phyloP scores from a whole-genome alignment of 2,888 invertebrate genomes.

The Aromia moschata region DNA sequence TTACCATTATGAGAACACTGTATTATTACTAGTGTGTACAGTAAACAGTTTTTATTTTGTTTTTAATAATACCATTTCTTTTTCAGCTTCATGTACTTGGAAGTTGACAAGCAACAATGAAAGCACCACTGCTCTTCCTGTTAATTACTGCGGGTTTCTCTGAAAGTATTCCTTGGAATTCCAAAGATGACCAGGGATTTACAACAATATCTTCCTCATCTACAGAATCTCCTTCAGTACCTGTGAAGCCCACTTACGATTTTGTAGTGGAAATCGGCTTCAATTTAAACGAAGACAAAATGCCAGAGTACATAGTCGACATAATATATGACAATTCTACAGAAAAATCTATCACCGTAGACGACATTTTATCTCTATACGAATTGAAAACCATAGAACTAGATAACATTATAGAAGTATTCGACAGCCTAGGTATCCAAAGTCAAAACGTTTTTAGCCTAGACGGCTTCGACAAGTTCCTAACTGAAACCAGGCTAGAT shows the following conservation, averaged over 20 bases:
- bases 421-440: conserved; percentile 21
- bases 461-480: conserved; percentile 34
- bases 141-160: background rate
- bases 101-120: background rate
- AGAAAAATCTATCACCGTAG: conserved; percentile 19
- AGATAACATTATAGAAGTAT: conserved; percentile 11
- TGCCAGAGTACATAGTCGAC: conserved; percentile 30
- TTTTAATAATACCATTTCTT: no score
- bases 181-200: background rate
- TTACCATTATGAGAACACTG: no score
- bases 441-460: conserved; percentile 24
- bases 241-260: conserved; percentile 15
- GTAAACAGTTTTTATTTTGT: no score
- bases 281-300: conserved; percentile 28
- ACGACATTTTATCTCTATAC: conserved; percentile 27
- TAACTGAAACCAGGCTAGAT: conserved; percentile 16
- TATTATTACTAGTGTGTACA: no score
- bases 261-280: conserved; percentile 33
- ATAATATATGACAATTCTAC: conserved; percentile 22
- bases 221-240: background rate
- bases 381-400: conserved; percentile 16
- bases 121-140: background rate
- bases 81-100: background rate
- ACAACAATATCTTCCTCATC: background rate
- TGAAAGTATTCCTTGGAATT: background rate